phyloP scores from a whole-genome alignment of 2,888 invertebrate genomes.

The Ganaspis brasiliensis region DNA sequence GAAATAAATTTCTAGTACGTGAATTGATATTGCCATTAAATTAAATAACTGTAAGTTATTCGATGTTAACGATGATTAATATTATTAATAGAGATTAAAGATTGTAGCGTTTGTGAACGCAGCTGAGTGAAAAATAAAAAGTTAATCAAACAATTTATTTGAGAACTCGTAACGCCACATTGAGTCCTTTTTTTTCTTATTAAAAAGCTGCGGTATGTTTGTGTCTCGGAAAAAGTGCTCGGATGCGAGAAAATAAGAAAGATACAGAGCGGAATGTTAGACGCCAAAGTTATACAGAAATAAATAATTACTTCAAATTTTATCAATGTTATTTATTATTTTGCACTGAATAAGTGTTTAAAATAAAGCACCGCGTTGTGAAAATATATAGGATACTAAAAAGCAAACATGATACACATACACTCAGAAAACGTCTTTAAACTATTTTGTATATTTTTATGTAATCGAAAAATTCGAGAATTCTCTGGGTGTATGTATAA shows the following conservation, averaged over 20 bases:
- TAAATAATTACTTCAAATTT: constrained; percentile 13
- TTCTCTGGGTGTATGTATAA: too few species aligned
- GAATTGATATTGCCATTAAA: not conserved
- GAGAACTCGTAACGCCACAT: not conserved
- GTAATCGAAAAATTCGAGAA: too few species aligned
- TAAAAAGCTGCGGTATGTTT: constrained; percentile 4
- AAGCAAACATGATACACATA: too few species aligned
- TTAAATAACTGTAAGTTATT: constrained; percentile 13
- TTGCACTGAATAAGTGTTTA: not conserved
- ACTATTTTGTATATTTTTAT: too few species aligned
- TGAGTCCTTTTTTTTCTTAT: not conserved
- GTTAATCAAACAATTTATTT: constrained; percentile 24
- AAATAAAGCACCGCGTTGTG: not conserved
- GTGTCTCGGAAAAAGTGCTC: not conserved
- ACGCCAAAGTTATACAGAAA: not conserved
- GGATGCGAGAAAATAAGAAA: not conserved
- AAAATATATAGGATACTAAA: not conserved
- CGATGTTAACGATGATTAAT: constrained; percentile 8
- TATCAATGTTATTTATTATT: not conserved
- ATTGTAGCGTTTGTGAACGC: not conserved
- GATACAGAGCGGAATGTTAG: constrained; percentile 8
- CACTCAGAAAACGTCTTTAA: too few species aligned
- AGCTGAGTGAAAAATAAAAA: not conserved
- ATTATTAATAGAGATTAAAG: constrained; percentile 2
- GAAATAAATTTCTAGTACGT: constrained; percentile 8